These are phyloP conservation scores for Ceriagrion tenellum DNA, from an alignment of 2,888 invertebrate genomes.

Conservation along the genomic window DNA sequence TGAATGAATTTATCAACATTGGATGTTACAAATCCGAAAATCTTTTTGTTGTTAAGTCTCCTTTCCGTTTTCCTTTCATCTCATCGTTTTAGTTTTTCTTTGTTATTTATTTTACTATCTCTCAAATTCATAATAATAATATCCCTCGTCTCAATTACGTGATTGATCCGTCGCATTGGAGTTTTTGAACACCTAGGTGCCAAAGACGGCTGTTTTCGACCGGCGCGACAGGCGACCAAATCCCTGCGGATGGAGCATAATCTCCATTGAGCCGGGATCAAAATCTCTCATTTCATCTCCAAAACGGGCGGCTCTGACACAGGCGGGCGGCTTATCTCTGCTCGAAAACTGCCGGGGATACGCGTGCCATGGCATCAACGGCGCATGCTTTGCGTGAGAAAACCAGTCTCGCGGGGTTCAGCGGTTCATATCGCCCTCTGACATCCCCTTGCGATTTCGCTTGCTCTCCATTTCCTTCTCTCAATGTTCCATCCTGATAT, in stretches of 20 bases:
- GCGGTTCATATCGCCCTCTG: neutral
- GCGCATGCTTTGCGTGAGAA: neutral
- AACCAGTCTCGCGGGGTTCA: neutral
- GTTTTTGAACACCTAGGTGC: neutral
- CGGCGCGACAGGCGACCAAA: neutral
- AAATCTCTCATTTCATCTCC: neutral
- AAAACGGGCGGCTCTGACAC: neutral
- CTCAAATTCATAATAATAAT: no score
- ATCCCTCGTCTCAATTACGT: no score
- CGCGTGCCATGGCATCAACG: neutral
- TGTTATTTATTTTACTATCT: no score
- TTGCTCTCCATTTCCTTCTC: neutral
- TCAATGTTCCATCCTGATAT: neutral
- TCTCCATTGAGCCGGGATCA: neutral
- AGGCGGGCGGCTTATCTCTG: neutral
- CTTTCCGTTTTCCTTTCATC: no score
- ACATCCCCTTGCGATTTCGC: neutral
- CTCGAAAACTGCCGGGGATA: neutral
- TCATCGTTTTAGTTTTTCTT: no score
- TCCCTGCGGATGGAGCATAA: neutral
- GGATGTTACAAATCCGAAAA: no score
- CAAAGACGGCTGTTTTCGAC: neutral
- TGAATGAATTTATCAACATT: no score
- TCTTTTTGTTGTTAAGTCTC: no score
- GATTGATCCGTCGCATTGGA: neutral